A percentile compares a stretch with the other conserved stretches of the same genome.
These are phyloP conservation scores for Xerus rutilus DNA, from an alignment of 2,797 vertebrate species.

Conservation along the genomic window DNA sequence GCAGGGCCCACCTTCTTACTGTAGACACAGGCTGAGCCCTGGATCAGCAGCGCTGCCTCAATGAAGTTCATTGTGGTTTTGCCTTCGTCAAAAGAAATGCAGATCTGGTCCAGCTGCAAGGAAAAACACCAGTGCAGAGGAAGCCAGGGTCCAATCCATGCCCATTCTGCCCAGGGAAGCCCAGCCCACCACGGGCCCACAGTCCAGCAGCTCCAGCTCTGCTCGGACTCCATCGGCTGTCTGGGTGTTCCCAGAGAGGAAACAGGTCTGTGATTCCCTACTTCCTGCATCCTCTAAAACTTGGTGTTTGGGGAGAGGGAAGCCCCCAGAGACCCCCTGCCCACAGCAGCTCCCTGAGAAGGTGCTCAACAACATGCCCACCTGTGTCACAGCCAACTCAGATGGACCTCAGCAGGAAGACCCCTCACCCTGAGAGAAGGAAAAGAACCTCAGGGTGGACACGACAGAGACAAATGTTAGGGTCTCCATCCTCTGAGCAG, in stretches of 20 bases:
- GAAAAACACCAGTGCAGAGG: background rate
- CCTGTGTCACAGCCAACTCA: background rate
- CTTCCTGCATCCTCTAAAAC: background rate
- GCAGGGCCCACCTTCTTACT: slow-evolving; percentile 94
- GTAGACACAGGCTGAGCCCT: slow-evolving; percentile 96
- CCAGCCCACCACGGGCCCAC: background rate
- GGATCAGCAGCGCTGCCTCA: slow-evolving; percentile 95
- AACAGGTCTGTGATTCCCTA: background rate
- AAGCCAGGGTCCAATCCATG: rapidly evolving
- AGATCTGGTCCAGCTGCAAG: slow-evolving; percentile 94
- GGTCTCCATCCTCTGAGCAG: background rate
- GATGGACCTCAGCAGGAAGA: background rate
- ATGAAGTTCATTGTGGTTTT: slow-evolving; percentile 95
- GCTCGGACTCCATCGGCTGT: background rate
- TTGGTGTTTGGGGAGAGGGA: background rate
- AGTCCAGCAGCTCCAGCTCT: background rate
- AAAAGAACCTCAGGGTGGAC: too few species aligned
- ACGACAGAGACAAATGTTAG: background rate
- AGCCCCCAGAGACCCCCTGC: background rate
- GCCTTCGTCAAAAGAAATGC: slow-evolving; percentile 95
- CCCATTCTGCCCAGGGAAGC: rapidly evolving
- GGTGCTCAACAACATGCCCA: background rate
- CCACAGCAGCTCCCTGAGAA: background rate
- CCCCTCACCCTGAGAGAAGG: background rate
- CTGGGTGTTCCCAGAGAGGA: background rate